These are phyloP conservation scores for Actinernus sp. DNA, from an alignment of 92 coral and sea anemone genomes.

Conservation along the genomic window DNA sequence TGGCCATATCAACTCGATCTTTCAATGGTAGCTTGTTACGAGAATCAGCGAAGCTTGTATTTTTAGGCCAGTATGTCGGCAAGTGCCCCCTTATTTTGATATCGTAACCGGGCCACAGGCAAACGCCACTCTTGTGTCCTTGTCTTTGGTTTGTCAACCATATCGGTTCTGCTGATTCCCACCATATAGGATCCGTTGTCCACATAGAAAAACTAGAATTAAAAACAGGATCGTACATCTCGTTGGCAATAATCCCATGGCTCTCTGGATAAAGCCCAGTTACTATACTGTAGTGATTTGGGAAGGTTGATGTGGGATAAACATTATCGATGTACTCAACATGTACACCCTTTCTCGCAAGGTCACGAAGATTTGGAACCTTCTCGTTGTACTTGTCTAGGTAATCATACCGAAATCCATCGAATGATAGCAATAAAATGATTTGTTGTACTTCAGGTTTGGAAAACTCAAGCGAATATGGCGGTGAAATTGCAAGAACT, in stretches of 20 bases:
- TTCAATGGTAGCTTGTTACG: slow-evolving; percentile 47
- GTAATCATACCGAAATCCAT: slow-evolving; percentile 94
- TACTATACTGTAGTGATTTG: slow-evolving; percentile 87
- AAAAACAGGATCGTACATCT: slow-evolving; percentile 71
- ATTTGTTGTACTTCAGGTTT: too few species aligned
- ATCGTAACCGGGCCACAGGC: slow-evolving; percentile 85
- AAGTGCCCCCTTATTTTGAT: slow-evolving; percentile 45
- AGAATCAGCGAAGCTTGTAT: slow-evolving; percentile 11
- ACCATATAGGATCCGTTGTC: slow-evolving; percentile 80
- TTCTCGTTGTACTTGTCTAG: slow-evolving; percentile 55
- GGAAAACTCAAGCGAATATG: too few species aligned
- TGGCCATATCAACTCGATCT: slow-evolving; percentile 61
- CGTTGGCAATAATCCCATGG: slow-evolving; percentile 81
- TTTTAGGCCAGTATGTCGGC: slow-evolving; percentile 39
- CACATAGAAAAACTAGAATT: slow-evolving; percentile 54
- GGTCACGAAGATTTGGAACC: slow-evolving; percentile 17
- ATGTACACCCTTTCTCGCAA: slow-evolving; percentile 55
- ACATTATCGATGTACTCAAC: slow-evolving; percentile 80
- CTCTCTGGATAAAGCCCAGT: slow-evolving; percentile 88
- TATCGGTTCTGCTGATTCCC: slow-evolving; percentile 81
- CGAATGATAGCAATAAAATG: slow-evolving; percentile 78
- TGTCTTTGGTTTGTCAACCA: slow-evolving; percentile 91
- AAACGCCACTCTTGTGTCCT: slow-evolving; percentile 65
- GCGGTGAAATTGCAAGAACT: too few species aligned
- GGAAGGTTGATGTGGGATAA: slow-evolving; percentile 82